A percentile compares a stretch with the other conserved stretches of the same genome.
phyloP scores from a whole-genome alignment of 1,140 invertebrate genomes.

The Zaprionus lachaisei region DNA sequence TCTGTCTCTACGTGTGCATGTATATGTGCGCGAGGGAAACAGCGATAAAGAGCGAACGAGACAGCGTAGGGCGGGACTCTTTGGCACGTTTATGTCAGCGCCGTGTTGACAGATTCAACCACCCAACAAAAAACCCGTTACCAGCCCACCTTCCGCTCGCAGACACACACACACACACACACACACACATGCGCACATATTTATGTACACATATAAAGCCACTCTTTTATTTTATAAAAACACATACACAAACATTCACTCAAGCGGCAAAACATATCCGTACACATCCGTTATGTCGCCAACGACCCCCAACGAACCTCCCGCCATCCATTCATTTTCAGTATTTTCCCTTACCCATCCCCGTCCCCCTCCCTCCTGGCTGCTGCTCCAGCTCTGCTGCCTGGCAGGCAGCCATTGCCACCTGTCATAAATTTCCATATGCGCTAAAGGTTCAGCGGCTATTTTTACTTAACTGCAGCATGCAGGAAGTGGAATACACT shows the following conservation, averaged over 20 bases:
- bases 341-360: not conserved
- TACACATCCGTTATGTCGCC: slow-evolving; percentile 69
- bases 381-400: not conserved
- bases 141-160: slow-evolving; percentile 40
- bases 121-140: slow-evolving; percentile 69
- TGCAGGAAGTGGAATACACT: slow-evolving; percentile 42
- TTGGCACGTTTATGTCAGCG: slow-evolving; percentile 58
- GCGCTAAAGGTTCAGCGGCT: slow-evolving; percentile 61
- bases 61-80: slow-evolving; percentile 29
- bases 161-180: slow-evolving; percentile 39
- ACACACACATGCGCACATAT: slow-evolving; percentile 6
- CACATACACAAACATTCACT: slow-evolving; percentile 71
- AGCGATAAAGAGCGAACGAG: not conserved
- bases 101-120: slow-evolving; percentile 76
- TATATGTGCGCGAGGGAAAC: not conserved
- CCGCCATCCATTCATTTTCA: slow-evolving; percentile 20
- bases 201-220: slow-evolving; percentile 60
- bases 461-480: slow-evolving; percentile 37
- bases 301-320: slow-evolving; percentile 30
- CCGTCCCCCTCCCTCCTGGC: not conserved
- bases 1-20: slow-evolving; percentile 20
- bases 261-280: slow-evolving; percentile 80
- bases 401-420: slow-evolving; percentile 65
- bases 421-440: slow-evolving; percentile 80
- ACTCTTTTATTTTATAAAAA: slow-evolving; percentile 78